phyloP scores from a whole-genome alignment of 2,797 vertebrate species.

The Triplophysa bombifrons region DNA sequence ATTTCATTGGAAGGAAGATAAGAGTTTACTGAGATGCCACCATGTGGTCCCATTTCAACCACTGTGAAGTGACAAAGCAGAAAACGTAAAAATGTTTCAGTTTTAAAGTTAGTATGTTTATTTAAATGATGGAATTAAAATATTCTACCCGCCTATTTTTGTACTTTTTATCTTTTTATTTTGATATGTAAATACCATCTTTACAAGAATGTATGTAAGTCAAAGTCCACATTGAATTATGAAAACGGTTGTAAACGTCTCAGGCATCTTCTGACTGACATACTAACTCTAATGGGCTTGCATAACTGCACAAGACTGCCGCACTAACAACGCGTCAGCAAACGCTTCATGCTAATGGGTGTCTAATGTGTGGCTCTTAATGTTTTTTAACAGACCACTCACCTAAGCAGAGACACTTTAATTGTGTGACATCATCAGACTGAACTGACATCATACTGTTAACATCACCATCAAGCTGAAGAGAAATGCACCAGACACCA shows the following conservation, averaged over 20 bases:
- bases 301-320: slow-evolving; percentile 48
- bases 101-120: background rate
- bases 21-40: background rate
- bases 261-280: slow-evolving; percentile 32
- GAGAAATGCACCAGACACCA: slow-evolving; percentile 41
- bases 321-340: slow-evolving; percentile 61
- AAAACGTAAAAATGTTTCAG: background rate
- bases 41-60: background rate
- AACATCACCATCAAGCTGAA: slow-evolving; percentile 44
- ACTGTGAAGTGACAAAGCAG: background rate
- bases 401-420: slow-evolving; percentile 80
- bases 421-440: slow-evolving; percentile 74
- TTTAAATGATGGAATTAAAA: background rate
- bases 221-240: slow-evolving; percentile 3
- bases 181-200: slow-evolving; percentile 11
- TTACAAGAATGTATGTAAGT: slow-evolving; percentile 26
- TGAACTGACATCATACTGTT: slow-evolving; percentile 52
- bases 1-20: slow-evolving; percentile 5
- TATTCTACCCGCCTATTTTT: background rate
- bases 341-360: slow-evolving; percentile 48
- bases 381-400: slow-evolving; percentile 81
- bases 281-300: slow-evolving; percentile 58
- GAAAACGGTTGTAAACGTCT: background rate
- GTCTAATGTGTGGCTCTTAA: slow-evolving; percentile 74
- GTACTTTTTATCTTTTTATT: background rate